phyloP scores from a whole-genome alignment of 64 coral and sea anemone species.

The Pocillopora damicornis region DNA sequence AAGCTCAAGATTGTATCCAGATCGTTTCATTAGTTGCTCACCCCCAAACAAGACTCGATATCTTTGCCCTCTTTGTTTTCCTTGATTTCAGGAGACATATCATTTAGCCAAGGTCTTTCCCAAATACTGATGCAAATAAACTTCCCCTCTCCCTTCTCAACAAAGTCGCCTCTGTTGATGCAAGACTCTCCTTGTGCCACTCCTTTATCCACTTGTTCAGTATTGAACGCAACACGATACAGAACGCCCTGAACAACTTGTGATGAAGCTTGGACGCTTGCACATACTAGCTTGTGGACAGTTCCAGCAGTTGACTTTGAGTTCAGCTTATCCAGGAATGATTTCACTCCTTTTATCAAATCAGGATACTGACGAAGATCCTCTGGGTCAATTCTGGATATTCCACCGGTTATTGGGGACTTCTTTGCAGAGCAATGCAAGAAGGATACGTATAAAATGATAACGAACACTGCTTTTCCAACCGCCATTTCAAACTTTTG shows the following conservation, averaged over 20 bases:
- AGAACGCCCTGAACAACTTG: slow-evolving; percentile 37
- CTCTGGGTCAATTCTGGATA: not conserved
- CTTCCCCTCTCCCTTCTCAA: not conserved
- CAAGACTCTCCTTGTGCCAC: not conserved
- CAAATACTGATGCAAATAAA: slow-evolving; percentile 23
- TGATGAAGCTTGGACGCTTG: not conserved
- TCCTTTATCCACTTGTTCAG: not conserved
- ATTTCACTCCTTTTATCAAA: not conserved
- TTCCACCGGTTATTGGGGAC: slow-evolving; percentile 22
- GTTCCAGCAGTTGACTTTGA: not conserved
- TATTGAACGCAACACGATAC: slow-evolving; percentile 9
- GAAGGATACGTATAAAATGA: not conserved
- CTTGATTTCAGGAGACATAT: not conserved
- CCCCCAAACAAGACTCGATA: not conserved
- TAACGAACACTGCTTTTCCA: no score
- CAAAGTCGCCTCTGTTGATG: not conserved
- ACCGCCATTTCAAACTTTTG: not conserved
- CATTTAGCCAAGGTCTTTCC: not conserved
- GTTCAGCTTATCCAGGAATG: not conserved
- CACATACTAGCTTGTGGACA: not conserved
- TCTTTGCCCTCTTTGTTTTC: not conserved
- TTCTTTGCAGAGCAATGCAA: not conserved
- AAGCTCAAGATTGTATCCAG: not conserved
- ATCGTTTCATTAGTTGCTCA: not conserved
- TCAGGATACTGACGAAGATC: not conserved